phyloP scores from a whole-genome alignment of 2,888 invertebrate genomes.

The Euphydryas editha region DNA sequence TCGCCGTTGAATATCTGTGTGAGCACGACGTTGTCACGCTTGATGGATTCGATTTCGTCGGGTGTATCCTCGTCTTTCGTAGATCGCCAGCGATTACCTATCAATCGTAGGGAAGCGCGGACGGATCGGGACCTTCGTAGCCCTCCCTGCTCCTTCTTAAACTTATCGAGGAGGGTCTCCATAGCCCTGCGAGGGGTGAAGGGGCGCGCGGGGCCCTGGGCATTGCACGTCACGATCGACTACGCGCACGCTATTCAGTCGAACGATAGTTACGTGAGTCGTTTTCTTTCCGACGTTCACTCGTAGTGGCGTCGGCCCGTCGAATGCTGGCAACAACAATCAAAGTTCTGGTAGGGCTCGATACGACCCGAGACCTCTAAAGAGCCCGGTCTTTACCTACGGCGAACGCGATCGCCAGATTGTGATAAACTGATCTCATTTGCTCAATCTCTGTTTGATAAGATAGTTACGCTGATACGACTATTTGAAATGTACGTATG shows the following conservation, averaged over 20 bases:
- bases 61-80: conserved; percentile 68
- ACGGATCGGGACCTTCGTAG: conserved; percentile 87
- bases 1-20: conserved; percentile 71
- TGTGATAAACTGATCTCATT: conserved; percentile 75
- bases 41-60: conserved; percentile 64
- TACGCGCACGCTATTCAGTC: conserved; percentile 79
- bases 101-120: conserved; percentile 87
- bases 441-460: conserved; percentile 78
- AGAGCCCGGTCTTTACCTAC: conserved; percentile 58
- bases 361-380: conserved; percentile 58
- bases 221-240: conserved; percentile 79
- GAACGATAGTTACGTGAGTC: conserved; percentile 78
- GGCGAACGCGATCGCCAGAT: conserved; percentile 51
- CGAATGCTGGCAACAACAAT: conserved; percentile 73
- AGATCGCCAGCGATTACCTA: conserved; percentile 85
- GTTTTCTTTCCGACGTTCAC: conserved; percentile 76
- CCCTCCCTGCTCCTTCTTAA: conserved; percentile 79
- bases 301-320: conserved; percentile 69
- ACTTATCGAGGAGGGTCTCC: conserved; percentile 80
- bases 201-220: conserved; percentile 70
- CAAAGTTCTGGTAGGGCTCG: conserved; percentile 64
- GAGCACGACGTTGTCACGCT: conserved; percentile 66
- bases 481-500: conserved; percentile 69
- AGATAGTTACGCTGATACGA: conserved; percentile 60
- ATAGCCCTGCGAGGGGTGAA: conserved; percentile 75